Conservation (phyloP, 2,888 invertebrate genomes). For the Cordilura impudica region DNA sequence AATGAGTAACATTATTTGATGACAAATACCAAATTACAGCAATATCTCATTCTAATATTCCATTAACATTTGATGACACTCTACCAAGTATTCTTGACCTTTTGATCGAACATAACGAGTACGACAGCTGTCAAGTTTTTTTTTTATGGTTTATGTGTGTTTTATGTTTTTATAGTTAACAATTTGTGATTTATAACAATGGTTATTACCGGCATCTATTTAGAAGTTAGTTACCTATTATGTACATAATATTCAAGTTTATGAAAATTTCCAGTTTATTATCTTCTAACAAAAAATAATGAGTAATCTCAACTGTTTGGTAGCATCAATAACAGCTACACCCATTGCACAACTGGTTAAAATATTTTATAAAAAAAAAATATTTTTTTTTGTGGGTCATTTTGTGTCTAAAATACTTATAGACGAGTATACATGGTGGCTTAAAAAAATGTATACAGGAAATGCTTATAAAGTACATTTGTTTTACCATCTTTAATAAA, state of each 20-base stretch:
- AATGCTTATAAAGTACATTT: constrained; percentile 49
- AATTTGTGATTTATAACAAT: constrained; percentile 46
- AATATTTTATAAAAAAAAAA: neutral
- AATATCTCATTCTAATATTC: constrained; percentile 15
- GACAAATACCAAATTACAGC: too few relatives aligned
- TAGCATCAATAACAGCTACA: neutral
- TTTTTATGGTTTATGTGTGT: too few relatives aligned
- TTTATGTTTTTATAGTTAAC: constrained; percentile 31
- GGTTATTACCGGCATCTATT: constrained; percentile 16
- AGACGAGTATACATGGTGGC: too few relatives aligned
- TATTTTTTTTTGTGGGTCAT: neutral
- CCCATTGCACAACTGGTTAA: neutral
- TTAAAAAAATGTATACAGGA: constrained; percentile 27
- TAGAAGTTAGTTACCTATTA: constrained; percentile 37
- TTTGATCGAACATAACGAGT: constrained; percentile 17
- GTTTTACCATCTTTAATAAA: neutral
- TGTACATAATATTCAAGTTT: constrained; percentile 45
- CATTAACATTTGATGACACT: constrained; percentile 24
- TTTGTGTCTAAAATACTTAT: neutral
- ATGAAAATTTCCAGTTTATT: constrained; percentile 44
- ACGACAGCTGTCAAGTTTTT: constrained; percentile 49
- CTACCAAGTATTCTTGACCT: constrained; percentile 49
- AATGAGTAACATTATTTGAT: too few relatives aligned
- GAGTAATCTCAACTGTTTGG: neutral
- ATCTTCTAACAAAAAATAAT: neutral